phyloP scores from a whole-genome alignment of 2,888 invertebrate genomes.

The Eupithecia centaureata region DNA sequence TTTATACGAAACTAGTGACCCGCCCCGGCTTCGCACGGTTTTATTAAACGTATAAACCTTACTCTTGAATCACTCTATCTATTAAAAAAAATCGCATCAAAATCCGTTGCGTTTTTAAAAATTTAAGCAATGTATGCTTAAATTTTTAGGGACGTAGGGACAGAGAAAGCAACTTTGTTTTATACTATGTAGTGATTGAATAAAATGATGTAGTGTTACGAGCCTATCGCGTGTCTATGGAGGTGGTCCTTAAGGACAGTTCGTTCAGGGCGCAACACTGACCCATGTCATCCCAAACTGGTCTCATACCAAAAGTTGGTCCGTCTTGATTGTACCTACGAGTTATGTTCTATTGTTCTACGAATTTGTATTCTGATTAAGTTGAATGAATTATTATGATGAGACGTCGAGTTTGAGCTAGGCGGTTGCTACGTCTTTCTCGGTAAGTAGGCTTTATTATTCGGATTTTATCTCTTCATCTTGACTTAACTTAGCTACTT shows the following conservation, averaged over 20 bases:
- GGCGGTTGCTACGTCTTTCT: background rate
- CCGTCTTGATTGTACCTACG: slow-evolving; percentile 12
- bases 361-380: slow-evolving; percentile 21
- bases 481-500: too few species aligned
- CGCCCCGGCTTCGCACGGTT: too few species aligned
- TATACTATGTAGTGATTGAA: too few species aligned
- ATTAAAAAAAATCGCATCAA: too few species aligned
- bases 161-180: too few species aligned
- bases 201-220: background rate
- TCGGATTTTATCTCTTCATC: background rate
- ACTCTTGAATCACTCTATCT: too few species aligned
- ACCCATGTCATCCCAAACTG: slow-evolving; percentile 40
- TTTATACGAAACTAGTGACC: too few species aligned
- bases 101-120: too few species aligned
- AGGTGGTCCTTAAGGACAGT: slow-evolving; percentile 38
- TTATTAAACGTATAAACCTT: too few species aligned
- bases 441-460: background rate
- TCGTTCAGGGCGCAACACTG: slow-evolving; percentile 55
- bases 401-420: background rate
- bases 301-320: slow-evolving; percentile 8
- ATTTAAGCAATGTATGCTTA: too few species aligned
- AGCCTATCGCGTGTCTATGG: background rate
- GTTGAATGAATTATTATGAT: background rate
- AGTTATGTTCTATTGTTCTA: slow-evolving; percentile 24
- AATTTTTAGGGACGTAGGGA: too few species aligned